A percentile compares a stretch with the other conserved stretches of the same genome.
phyloP scores from a whole-genome alignment of 2,888 invertebrate species.

The Epirrita christyi region DNA sequence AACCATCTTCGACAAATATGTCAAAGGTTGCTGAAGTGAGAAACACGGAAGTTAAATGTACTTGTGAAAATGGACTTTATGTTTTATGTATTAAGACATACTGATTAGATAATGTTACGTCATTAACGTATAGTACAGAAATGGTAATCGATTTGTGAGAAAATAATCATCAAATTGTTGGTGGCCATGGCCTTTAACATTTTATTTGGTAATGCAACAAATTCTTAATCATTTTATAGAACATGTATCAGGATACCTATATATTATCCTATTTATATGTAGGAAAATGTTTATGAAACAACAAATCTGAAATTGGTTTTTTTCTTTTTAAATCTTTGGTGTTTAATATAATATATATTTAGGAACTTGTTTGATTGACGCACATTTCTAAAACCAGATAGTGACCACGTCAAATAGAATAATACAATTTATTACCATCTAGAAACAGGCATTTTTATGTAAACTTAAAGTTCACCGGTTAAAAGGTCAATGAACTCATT shows the following conservation, averaged over 20 bases:
- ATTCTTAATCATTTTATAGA: too few relatives aligned
- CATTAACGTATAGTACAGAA: conserved; percentile 21
- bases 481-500: not conserved
- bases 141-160: conserved; percentile 29
- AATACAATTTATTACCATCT: not conserved
- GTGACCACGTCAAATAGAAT: not conserved
- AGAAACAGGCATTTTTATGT: not conserved
- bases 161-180: conserved; percentile 26
- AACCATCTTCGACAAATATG: conserved; percentile 48
- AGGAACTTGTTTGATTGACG: not conserved
- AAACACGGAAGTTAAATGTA: conserved; percentile 41
- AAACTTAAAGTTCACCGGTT: not conserved
- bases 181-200: conserved; percentile 29
- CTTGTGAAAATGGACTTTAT: conserved; percentile 38
- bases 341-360: too few relatives aligned
- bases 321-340: too few relatives aligned
- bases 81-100: not conserved
- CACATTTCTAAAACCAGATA: not conserved
- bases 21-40: conserved; percentile 48
- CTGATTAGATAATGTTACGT: conserved; percentile 27
- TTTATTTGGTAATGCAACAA: conserved; percentile 20
- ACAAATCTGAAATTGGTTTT: too few relatives aligned
- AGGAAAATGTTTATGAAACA: too few relatives aligned
- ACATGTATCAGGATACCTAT: too few relatives aligned
- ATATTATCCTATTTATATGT: too few relatives aligned